phyloP scores from a whole-genome alignment of 30 jellyfish, hydroid and myxozoan species.

The Catostylus mosaicus region DNA sequence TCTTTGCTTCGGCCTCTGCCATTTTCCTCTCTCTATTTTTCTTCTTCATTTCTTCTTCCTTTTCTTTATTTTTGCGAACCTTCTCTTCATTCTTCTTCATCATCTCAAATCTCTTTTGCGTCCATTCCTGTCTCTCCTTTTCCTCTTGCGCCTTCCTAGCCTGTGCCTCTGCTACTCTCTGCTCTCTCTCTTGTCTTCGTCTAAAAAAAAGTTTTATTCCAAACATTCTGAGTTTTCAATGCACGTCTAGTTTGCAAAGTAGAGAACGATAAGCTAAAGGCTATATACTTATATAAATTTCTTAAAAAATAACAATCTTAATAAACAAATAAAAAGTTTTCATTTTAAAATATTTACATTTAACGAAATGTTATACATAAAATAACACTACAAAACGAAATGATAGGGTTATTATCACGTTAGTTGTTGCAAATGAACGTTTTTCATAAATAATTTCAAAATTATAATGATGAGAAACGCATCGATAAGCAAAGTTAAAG shows the following conservation, averaged over 20 bases:
- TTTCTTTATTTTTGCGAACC: constrained; percentile 58
- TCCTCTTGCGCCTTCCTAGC: constrained; percentile 87
- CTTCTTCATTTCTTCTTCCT: constrained; percentile 84
- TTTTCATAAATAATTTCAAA: too few species aligned
- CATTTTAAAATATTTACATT: too few species aligned
- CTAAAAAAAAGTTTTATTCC: constrained; percentile 13
- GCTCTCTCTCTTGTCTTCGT: constrained; percentile 91
- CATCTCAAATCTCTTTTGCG: constrained; percentile 40
- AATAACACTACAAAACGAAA: too few species aligned
- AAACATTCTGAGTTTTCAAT: not conserved
- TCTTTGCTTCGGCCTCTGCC: constrained; percentile 94
- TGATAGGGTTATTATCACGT: too few species aligned
- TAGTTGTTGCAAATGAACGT: too few species aligned
- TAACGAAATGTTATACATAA: too few species aligned
- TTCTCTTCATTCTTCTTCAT: constrained; percentile 76
- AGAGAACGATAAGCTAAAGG: not conserved
- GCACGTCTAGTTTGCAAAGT: not conserved
- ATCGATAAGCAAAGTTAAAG: not conserved
- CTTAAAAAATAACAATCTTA: too few species aligned
- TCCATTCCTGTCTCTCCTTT: constrained; percentile 37
- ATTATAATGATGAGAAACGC: not conserved
- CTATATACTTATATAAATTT: too few species aligned
- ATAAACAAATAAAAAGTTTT: too few species aligned
- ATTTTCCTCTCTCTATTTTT: constrained; percentile 71
- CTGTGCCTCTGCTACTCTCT: constrained; percentile 77